phyloP scores from a whole-genome alignment of 2,888 invertebrate species.

The Eilema sororculum region DNA sequence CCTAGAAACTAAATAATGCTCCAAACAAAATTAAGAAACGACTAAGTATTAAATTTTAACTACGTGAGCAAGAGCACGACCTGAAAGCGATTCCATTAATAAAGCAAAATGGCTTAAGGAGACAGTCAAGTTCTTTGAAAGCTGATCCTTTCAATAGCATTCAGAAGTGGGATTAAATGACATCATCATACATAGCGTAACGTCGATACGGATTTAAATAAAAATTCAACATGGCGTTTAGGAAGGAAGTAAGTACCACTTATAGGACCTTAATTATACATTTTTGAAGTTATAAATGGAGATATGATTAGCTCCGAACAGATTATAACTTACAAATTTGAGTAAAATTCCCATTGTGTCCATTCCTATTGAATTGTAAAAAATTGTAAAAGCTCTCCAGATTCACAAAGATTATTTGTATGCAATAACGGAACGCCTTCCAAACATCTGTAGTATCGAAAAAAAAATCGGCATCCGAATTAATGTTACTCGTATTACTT shows the following conservation, averaged over 20 bases:
- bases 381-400: conserved; percentile 58
- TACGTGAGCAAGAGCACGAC: conserved; percentile 31
- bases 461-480: conserved; percentile 62
- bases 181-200: conserved; percentile 42
- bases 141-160: conserved; percentile 43
- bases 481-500: conserved; percentile 81
- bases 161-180: conserved; percentile 42
- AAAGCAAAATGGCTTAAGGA: conserved; percentile 28
- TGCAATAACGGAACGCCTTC: conserved; percentile 79
- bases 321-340: conserved; percentile 51
- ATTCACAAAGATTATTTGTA: conserved; percentile 67
- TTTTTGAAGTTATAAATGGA: conserved; percentile 53
- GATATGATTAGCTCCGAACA: conserved; percentile 53
- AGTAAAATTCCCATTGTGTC: conserved; percentile 36
- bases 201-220: conserved; percentile 38
- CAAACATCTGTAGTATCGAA: conserved; percentile 75
- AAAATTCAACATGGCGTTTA: conserved; percentile 42
- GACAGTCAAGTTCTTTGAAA: conserved; percentile 38
- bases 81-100: conserved; percentile 35
- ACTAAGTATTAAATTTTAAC: conserved; percentile 16
- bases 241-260: conserved; percentile 51
- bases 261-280: conserved; percentile 39
- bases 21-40: conserved; percentile 13
- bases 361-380: conserved; percentile 37
- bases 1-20: conserved; percentile 5